phyloP scores from a whole-genome alignment of 53 echinoderm and acorn worm species.

The Echinarachnius parma region DNA sequence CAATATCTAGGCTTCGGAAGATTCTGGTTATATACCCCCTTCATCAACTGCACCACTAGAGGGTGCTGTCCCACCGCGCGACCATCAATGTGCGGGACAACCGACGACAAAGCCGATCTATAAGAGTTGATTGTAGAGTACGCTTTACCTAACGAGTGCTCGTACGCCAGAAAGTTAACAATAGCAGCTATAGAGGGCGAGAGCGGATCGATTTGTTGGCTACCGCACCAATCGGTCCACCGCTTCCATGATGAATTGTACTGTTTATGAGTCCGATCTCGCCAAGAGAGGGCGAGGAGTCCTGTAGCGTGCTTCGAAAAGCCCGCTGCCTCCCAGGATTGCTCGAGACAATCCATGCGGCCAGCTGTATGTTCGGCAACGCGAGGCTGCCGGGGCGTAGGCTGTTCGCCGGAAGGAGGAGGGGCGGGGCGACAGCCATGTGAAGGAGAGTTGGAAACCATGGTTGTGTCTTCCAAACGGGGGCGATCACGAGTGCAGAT shows the following conservation, averaged over 20 bases:
- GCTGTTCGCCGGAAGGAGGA: conserved; percentile 41
- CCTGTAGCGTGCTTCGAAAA: conserved; percentile 44
- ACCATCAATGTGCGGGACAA: conserved; percentile 11
- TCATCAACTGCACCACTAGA: conserved; percentile 39
- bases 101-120: conserved; percentile 37
- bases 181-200: conserved; percentile 42
- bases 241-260: conserved; percentile 47
- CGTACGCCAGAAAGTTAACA: conserved; percentile 33
- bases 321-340: conserved; percentile 15
- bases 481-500: conserved; percentile 2
- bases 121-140: conserved; percentile 42
- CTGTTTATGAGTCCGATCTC: conserved; percentile 38
- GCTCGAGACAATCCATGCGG: conserved; percentile 46
- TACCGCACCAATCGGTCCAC: conserved; percentile 54
- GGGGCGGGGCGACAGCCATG: conserved; percentile 31
- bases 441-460: conserved; percentile 48
- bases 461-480: conserved; percentile 47
- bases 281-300: conserved; percentile 45
- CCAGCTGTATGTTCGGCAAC: conserved; percentile 21
- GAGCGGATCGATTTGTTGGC: conserved; percentile 38
- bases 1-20: conserved; percentile 46
- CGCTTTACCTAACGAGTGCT: conserved; percentile 22
- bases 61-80: conserved; percentile 9
- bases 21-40: conserved; percentile 48
- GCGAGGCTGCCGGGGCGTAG: not conserved